phyloP scores from a whole-genome alignment of 2,888 invertebrate species.

The Ennomos fuscantarius region DNA sequence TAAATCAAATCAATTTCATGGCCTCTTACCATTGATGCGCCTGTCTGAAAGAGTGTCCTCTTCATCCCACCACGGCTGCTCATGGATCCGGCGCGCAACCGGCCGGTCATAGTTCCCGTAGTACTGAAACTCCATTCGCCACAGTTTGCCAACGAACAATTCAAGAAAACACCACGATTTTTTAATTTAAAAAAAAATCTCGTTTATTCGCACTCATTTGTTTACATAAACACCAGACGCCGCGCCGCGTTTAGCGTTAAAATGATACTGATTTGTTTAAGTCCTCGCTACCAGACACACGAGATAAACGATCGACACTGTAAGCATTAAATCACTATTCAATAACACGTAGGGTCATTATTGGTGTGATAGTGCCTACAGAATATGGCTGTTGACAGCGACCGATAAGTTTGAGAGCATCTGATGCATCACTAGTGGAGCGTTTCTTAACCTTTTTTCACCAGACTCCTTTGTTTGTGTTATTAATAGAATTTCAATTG shows the following conservation, averaged over 20 bases:
- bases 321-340: conserved; percentile 45
- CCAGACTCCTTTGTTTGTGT: conserved; percentile 12
- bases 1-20: too few species aligned
- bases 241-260: conserved; percentile 62
- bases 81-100: conserved; percentile 60
- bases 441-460: conserved; percentile 24
- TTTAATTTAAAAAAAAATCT: conserved; percentile 41
- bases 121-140: conserved; percentile 76
- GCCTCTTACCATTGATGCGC: conserved; percentile 70
- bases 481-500: conserved; percentile 20
- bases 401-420: conserved; percentile 14
- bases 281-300: conserved; percentile 59
- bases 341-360: conserved; percentile 58
- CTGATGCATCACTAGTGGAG: conserved; percentile 16
- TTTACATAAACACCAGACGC: conserved; percentile 55
- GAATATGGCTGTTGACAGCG: conserved; percentile 9
- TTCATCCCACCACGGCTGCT: conserved; percentile 79
- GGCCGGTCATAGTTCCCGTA: conserved; percentile 71
- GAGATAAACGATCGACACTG: conserved; percentile 72
- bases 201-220: conserved; percentile 41
- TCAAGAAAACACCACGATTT: conserved; percentile 41
- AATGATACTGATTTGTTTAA: conserved; percentile 72
- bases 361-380: conserved; percentile 26
- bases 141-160: conserved; percentile 37
- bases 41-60: conserved; percentile 77